phyloP scores from a whole-genome alignment of 2,888 invertebrate genomes.

The Campoletis raptor region DNA sequence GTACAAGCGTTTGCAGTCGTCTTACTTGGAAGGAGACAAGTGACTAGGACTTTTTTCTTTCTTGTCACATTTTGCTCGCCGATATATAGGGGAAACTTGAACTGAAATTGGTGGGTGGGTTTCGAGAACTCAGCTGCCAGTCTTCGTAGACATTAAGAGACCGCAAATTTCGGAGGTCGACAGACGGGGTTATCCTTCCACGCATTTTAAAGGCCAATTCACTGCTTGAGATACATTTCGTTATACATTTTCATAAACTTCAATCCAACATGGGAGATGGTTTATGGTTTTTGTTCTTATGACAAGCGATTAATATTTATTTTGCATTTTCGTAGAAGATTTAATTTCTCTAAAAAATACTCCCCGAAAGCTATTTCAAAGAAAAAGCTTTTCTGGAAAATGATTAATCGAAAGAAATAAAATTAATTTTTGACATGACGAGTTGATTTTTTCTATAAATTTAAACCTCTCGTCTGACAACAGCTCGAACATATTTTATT shows the following conservation, averaged over 20 bases:
- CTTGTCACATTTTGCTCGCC: background rate
- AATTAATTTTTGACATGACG: background rate
- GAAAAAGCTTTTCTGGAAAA: background rate
- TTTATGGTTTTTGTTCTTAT: background rate
- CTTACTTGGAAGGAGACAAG: slow-evolving; percentile 17
- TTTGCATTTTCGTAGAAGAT: background rate
- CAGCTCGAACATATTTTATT: background rate
- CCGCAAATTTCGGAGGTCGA: slow-evolving; percentile 68
- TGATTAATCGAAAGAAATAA: background rate
- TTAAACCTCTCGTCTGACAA: background rate
- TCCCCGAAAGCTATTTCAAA: background rate
- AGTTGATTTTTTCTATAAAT: background rate
- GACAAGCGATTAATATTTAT: background rate
- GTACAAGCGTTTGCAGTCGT: background rate
- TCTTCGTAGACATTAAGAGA: background rate
- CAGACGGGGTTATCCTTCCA: slow-evolving; percentile 68
- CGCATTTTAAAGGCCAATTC: slow-evolving; percentile 60
- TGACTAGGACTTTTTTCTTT: background rate
- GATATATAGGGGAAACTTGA: background rate
- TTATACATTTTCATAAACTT: slow-evolving; percentile 2
- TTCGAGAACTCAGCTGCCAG: background rate
- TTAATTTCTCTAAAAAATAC: background rate
- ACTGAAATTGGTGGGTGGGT: background rate
- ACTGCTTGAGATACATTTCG: slow-evolving; percentile 59
- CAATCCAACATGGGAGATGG: background rate